phyloP scores from a whole-genome alignment of 30 jellyfish, hydroid and myxozoan species.

The Chironex yamaguchii region DNA sequence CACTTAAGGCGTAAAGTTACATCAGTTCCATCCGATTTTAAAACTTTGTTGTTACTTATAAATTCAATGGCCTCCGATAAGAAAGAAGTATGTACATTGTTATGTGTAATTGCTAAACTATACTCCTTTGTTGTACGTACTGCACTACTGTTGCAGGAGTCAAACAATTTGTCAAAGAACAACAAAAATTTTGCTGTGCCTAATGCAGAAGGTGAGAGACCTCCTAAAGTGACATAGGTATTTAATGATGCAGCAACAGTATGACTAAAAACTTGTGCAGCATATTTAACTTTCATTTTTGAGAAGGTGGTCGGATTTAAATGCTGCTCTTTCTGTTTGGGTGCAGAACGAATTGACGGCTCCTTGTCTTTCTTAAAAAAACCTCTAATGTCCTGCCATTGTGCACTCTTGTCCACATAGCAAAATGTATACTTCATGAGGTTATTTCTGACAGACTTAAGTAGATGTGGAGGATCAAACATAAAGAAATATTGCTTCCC shows the following conservation, averaged over 20 bases:
- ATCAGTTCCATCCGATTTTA: background rate
- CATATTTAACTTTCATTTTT: background rate
- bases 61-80: background rate
- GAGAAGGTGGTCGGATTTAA: background rate
- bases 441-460: conserved; percentile 47
- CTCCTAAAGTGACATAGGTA: background rate
- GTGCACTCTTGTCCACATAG: background rate
- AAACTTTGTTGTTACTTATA: background rate
- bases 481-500: conserved; percentile 13
- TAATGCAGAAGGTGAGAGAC: background rate
- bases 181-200: background rate
- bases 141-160: background rate
- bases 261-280: background rate
- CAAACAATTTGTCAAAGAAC: background rate
- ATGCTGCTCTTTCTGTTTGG: background rate
- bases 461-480: conserved; percentile 45
- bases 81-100: background rate
- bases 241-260: background rate
- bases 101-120: background rate
- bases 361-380: background rate
- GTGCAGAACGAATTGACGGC: background rate
- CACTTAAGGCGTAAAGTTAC: conserved; percentile 9
- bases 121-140: background rate
- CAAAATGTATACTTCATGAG: background rate
- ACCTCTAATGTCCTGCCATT: background rate